phyloP scores from a whole-genome alignment of 2,113 vertebrate genomes.

The Kryptolebias marmoratus region DNA sequence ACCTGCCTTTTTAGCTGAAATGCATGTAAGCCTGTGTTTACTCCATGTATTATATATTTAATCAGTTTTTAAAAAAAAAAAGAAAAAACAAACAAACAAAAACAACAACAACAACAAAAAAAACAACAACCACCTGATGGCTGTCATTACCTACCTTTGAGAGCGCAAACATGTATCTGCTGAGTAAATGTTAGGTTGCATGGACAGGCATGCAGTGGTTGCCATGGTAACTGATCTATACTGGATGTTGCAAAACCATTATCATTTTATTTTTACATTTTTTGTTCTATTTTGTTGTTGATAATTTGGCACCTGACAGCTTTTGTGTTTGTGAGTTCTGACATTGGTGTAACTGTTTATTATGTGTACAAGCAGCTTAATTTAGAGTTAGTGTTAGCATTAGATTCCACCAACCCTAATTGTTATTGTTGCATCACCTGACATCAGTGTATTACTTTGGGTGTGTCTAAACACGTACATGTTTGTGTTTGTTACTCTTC shows the following conservation, averaged over 20 bases:
- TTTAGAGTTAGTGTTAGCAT: background rate
- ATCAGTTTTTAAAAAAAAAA: constrained; percentile 18
- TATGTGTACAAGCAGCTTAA: background rate
- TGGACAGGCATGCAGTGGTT: constrained; percentile 54
- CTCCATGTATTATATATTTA: constrained; percentile 54
- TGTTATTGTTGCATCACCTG: background rate
- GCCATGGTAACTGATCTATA: constrained; percentile 65
- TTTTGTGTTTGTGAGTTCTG: background rate
- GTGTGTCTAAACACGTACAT: background rate
- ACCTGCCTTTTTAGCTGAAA: constrained; percentile 6
- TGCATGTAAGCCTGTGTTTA: constrained; percentile 22
- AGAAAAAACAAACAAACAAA: no score
- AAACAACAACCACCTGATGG: constrained; percentile 36
- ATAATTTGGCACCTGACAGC: constrained; percentile 13
- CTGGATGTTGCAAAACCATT: constrained; percentile 47
- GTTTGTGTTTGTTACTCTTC: constrained; percentile 7
- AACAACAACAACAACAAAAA: background rate
- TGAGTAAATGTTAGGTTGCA: constrained; percentile 67
- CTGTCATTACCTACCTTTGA: constrained; percentile 47
- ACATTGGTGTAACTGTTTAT: background rate
- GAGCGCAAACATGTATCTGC: constrained; percentile 64
- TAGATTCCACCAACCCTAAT: no score
- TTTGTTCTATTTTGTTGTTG: constrained; percentile 29
- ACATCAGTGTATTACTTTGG: background rate
- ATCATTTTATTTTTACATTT: constrained; percentile 9